These are phyloP conservation scores for Orius laevigatus DNA, from an alignment of 1,140 invertebrate genomes.

Conservation along the genomic window DNA sequence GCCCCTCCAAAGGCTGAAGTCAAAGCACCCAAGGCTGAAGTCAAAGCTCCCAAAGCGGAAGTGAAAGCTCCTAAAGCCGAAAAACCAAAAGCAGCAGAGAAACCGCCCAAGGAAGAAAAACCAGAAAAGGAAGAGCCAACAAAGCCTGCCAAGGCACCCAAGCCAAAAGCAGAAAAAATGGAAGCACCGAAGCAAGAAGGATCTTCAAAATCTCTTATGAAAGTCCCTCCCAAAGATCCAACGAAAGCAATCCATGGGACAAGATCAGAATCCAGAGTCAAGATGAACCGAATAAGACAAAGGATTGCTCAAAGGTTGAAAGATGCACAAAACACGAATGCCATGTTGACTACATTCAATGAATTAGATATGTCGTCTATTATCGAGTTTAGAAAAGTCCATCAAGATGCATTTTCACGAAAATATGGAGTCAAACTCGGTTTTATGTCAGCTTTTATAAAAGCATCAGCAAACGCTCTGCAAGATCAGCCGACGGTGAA, in stretches of 20 bases:
- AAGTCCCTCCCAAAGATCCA: constrained; percentile 61
- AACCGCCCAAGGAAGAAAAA: constrained; percentile 16
- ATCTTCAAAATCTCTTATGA: constrained; percentile 22
- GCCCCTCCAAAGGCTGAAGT: constrained; percentile 24
- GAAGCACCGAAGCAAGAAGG: not conserved
- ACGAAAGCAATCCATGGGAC: constrained; percentile 73
- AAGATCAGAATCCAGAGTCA: constrained; percentile 81
- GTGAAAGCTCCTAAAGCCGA: constrained; percentile 15
- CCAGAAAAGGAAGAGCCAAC: constrained; percentile 17
- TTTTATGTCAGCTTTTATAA: constrained; percentile 97
- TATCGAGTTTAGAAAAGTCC: constrained; percentile 81
- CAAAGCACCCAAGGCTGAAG: constrained; percentile 23
- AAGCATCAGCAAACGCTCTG: constrained; percentile 83
- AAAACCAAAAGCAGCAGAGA: not conserved
- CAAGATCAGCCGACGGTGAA: constrained; percentile 92
- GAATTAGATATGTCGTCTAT: constrained; percentile 97
- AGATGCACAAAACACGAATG: constrained; percentile 95
- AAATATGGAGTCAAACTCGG: constrained; percentile 92
- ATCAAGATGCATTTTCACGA: constrained; percentile 75
- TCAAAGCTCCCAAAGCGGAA: constrained; percentile 19
- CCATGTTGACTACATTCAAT: constrained; percentile 98
- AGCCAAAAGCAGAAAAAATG: not conserved
- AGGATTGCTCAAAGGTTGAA: constrained; percentile 91
- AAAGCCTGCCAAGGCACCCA: not conserved
- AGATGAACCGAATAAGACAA: constrained; percentile 94